Evolutionary conservation across 2,888 invertebrate genomes (phyloP), one percentile per base, ranked within the genome.

Genomic region (Tetrapedia diversipes): DNA sequence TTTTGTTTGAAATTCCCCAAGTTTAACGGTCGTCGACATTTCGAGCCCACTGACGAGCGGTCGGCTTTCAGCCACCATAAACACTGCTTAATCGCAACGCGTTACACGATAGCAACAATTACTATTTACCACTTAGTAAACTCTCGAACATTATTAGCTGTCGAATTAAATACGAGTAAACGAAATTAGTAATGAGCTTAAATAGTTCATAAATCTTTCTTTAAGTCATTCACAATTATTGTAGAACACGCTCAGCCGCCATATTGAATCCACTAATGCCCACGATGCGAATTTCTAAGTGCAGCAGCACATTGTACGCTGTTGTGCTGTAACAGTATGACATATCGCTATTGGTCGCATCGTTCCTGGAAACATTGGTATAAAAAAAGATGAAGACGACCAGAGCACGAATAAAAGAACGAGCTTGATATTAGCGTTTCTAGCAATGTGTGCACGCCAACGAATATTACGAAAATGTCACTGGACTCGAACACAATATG

Each of bases 21-120:
- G 47, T 57, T 73, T 71, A 79, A 79, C 77, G 68, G 77, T 61
- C 72, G 72, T 56, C 61, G 59, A 72, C 64, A 7, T 59, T 49
- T 43, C 29, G 56, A 51, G 64, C 24, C 64, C 71, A 76, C 66
- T 49, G 41, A 22, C 22, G 49, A n/a, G 43, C 51, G 43, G 19
- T n/a, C 41, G 53, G 10, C 19, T 37, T 49, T 22, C 49, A 43
- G 41, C 32, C 34, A 61, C 41, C 27, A 56, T 79, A 79, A 79
- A 79, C 65, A 79, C 61, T 45, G 39, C 54, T 45, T 27, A 63
- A 67, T 76, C 47, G 43, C 29, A 11, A 43, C 32, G n/a, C n/a
- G 27, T 24, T 63, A 19, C 32, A 11, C 27, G 54, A 51, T 63
- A 61, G 45, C 27, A 57, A 67, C 45, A 57, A 70, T 68, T 56